Evolutionary conservation across 2,888 invertebrate genomes (phyloP).

Genomic region (Hyppa rectilinea): DNA sequence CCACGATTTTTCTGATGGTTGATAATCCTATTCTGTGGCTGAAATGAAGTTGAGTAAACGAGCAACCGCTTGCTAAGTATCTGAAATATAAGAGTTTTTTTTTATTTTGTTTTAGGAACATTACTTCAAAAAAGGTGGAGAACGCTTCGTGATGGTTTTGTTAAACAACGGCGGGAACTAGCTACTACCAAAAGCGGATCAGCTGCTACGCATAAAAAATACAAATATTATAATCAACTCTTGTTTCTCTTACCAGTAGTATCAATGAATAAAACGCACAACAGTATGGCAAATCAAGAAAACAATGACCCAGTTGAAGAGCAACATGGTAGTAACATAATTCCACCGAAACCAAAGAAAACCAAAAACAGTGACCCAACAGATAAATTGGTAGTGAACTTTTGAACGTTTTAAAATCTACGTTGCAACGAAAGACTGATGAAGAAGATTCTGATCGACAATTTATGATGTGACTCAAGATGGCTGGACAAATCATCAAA

Average conservation of each 20-base stretch:
- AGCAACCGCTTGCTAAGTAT: slow-evolving; percentile 37
- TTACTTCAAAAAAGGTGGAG: slow-evolving; percentile 38
- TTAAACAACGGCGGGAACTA: slow-evolving; percentile 36
- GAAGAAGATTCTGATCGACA: slow-evolving; percentile 44
- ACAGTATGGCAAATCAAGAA: slow-evolving; percentile 42
- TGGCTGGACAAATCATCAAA: no score
- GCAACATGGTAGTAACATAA: slow-evolving; percentile 30
- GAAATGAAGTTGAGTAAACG: slow-evolving; percentile 39
- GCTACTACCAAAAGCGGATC: slow-evolving; percentile 19
- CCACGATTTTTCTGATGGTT: slow-evolving; percentile 39
- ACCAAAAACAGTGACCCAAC: slow-evolving; percentile 33
- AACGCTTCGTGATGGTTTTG: slow-evolving; percentile 39
- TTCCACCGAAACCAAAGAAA: slow-evolving; percentile 35
- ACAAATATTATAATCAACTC: slow-evolving; percentile 40
- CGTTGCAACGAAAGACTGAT: slow-evolving; percentile 32
- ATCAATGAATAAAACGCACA: slow-evolving; percentile 38
- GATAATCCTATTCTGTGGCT: slow-evolving; percentile 30
- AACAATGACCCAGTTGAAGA: slow-evolving; percentile 36
- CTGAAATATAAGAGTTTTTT: slow-evolving; percentile 40
- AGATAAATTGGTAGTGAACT: slow-evolving; percentile 44
- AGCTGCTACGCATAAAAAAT: slow-evolving; percentile 7
- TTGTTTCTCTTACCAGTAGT: slow-evolving; percentile 41
- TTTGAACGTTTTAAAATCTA: slow-evolving; percentile 37
- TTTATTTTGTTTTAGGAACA: slow-evolving; percentile 25
- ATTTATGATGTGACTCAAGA: slow-evolving; percentile 44